Conservation (phyloP, 2,113 vertebrate species). For the Muscicapa adusta region DNA sequence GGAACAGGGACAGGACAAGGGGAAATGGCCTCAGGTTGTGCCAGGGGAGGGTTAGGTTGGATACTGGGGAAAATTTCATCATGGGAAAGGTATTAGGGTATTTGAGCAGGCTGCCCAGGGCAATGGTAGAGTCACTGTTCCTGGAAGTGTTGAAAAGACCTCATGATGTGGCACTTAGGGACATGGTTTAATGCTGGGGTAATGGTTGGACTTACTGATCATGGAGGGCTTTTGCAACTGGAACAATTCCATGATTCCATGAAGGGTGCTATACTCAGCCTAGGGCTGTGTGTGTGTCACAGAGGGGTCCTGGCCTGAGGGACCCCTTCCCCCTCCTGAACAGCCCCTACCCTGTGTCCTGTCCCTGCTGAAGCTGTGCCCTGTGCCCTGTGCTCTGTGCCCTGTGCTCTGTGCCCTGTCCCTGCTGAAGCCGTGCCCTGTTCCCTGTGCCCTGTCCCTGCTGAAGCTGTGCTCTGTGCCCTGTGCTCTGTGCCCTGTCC, state of each 20-base stretch:
- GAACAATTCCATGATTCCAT: background rate
- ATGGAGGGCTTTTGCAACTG: background rate
- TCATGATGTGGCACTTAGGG: background rate
- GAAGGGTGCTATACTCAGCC: fast-evolving
- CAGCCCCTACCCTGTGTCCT: background rate
- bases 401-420: background rate
- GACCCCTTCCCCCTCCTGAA: background rate
- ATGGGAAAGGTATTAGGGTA: no score
- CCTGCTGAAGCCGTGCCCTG: background rate
- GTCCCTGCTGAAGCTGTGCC: background rate
- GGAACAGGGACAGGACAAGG: no score
- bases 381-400: background rate
- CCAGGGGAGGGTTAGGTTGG: no score
- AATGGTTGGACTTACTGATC: background rate
- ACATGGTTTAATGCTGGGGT: background rate
- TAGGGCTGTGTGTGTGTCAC: fast-evolving
- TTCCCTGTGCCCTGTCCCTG: no score
- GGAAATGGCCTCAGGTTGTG: no score
- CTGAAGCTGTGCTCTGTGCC: no score
- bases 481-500: no score
- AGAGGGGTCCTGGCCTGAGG: background rate
- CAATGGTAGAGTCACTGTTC: background rate
- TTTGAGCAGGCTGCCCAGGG: background rate
- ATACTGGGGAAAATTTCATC: no score
- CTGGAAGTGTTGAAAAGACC: background rate